These are phyloP conservation scores for Pachypeltis micranthus DNA, from an alignment of 1,140 invertebrate species.

Conservation along the genomic window DNA sequence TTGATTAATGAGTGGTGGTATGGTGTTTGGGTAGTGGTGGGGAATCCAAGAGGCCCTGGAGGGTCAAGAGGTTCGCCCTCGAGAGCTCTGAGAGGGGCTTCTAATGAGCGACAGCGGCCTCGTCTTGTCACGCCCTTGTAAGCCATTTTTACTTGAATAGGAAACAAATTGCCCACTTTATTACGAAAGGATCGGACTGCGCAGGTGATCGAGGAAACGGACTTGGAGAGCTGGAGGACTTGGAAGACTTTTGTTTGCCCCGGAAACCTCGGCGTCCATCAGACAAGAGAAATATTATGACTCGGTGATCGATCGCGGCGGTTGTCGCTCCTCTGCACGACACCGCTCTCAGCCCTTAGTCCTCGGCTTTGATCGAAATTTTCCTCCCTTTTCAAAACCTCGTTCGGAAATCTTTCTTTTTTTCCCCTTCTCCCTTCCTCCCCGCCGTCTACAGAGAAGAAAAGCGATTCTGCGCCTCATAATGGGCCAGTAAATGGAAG, in stretches of 20 bases:
- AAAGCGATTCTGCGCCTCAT: background rate
- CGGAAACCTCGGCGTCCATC: background rate
- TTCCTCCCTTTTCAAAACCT: background rate
- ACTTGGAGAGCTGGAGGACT: background rate
- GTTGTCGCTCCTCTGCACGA: background rate
- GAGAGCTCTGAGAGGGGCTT: background rate
- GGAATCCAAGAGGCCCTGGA: background rate
- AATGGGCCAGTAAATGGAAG: background rate
- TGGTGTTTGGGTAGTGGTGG: too few relatives aligned
- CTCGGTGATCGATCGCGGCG: background rate
- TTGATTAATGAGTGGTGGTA: background rate
- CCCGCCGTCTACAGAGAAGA: background rate
- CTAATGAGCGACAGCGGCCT: background rate
- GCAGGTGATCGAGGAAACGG: background rate
- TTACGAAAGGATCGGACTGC: background rate
- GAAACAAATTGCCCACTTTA: background rate
- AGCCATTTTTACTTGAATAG: background rate
- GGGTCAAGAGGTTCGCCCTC: slow-evolving; percentile 1
- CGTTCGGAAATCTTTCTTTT: background rate
- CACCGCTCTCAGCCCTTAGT: background rate
- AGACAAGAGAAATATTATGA: slow-evolving; percentile 4
- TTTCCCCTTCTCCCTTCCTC: background rate
- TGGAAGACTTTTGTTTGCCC: background rate
- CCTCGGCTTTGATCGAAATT: background rate
- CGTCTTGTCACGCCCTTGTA: background rate